phyloP scores from a whole-genome alignment of 2,113 vertebrate genomes.

The Piliocolobus tephrosceles region DNA sequence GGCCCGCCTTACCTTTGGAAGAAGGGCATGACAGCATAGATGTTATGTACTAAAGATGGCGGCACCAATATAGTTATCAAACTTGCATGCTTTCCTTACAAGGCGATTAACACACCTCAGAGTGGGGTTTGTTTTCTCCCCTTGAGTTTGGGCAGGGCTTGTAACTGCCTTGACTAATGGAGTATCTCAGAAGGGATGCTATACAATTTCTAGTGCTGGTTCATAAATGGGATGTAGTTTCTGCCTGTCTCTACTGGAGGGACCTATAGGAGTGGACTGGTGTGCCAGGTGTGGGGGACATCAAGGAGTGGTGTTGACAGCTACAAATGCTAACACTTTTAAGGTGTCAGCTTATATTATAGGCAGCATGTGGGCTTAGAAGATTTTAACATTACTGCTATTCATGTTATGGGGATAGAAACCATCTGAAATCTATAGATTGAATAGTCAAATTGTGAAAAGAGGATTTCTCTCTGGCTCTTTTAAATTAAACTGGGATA shows the following conservation, averaged over 20 bases:
- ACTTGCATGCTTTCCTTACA: background rate
- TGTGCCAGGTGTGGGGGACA: background rate
- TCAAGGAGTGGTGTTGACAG: background rate
- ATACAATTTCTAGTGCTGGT: background rate
- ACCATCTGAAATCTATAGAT: background rate
- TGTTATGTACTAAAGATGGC: background rate
- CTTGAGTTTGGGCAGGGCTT: background rate
- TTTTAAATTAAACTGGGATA: background rate
- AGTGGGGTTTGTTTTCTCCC: background rate
- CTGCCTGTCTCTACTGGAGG: background rate
- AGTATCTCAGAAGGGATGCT: background rate
- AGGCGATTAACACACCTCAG: background rate
- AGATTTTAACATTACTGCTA: background rate
- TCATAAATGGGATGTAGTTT: background rate
- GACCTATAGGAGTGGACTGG: background rate
- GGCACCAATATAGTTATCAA: background rate
- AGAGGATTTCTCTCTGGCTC: background rate
- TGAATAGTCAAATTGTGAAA: background rate
- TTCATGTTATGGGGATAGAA: background rate
- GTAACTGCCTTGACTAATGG: background rate
- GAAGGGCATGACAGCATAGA: background rate
- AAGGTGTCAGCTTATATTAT: background rate
- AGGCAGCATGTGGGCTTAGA: background rate
- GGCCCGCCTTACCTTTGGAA: background rate
- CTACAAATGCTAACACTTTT: background rate